Evolutionary conservation across 1,140 invertebrate species (phyloP).

Genomic region (Drosophila sturtevanti): DNA sequence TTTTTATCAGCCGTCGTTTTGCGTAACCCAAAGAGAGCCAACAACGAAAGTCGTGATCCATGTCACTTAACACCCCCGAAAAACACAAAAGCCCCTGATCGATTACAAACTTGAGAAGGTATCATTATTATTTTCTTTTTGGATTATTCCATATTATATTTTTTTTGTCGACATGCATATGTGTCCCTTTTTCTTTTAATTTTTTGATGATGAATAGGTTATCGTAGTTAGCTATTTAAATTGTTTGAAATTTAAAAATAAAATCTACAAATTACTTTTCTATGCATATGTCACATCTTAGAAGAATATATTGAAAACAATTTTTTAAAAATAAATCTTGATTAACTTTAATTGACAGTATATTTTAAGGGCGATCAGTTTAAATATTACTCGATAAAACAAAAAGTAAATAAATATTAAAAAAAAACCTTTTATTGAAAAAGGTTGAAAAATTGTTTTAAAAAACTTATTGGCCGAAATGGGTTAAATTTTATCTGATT

Average conservation of each 20-base stretch:
- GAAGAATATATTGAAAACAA: too few relatives aligned
- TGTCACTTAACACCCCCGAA: background rate
- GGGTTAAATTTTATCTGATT: constrained; percentile 20
- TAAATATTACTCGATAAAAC: too few relatives aligned
- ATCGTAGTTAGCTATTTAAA: background rate
- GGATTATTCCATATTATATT: background rate
- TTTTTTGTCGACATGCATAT: background rate
- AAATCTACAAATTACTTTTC: too few relatives aligned
- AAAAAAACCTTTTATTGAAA: background rate
- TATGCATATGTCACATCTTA: too few relatives aligned
- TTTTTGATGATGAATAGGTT: background rate
- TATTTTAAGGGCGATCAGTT: too few relatives aligned
- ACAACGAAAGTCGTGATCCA: constrained; percentile 6
- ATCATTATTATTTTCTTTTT: background rate
- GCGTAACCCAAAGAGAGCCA: background rate
- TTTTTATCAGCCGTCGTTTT: background rate
- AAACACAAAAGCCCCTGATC: background rate
- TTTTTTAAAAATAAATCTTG: too few relatives aligned
- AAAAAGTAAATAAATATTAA: background rate
- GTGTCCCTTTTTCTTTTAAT: background rate
- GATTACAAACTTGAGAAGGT: background rate
- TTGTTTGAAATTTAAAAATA: too few relatives aligned
- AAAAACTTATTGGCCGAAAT: constrained; percentile 16
- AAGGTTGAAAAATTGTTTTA: background rate
- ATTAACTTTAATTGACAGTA: too few relatives aligned